Percentiles rank a stretch among this genome's conserved stretches.
phyloP scores from a whole-genome alignment of 2,113 vertebrate species.

The Alethe diademata region DNA sequence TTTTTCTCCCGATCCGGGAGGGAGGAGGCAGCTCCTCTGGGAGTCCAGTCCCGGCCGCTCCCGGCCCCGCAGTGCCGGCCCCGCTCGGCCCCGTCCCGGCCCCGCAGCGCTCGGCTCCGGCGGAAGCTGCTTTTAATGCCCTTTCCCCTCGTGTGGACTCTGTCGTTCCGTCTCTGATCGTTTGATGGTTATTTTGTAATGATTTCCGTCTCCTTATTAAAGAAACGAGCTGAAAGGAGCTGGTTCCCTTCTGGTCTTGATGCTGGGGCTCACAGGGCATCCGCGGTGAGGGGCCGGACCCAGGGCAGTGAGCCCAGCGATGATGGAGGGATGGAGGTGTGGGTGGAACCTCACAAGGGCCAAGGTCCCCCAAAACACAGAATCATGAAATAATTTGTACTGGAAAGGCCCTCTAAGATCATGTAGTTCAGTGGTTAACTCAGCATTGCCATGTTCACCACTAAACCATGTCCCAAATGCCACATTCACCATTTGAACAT shows the following conservation, averaged over 20 bases:
- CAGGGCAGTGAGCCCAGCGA: background rate
- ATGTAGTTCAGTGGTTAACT: background rate
- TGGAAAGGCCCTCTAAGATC: background rate
- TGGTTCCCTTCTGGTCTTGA: background rate
- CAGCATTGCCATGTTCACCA: background rate
- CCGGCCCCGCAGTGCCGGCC: background rate
- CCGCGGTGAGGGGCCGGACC: fast-evolving
- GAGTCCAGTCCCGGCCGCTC: background rate
- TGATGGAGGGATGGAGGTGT: background rate
- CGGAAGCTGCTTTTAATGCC: slow-evolving; percentile 62
- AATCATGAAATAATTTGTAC: background rate
- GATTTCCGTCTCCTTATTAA: slow-evolving; percentile 79
- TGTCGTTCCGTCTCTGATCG: slow-evolving; percentile 67
- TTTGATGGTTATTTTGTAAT: slow-evolving; percentile 79
- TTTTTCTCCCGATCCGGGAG: background rate
- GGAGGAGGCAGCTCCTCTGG: background rate
- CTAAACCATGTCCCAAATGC: background rate
- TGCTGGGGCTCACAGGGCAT: background rate
- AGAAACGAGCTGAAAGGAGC: slow-evolving; percentile 76
- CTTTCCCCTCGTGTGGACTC: slow-evolving; percentile 62
- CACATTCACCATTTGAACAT: background rate
- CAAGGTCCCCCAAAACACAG: background rate
- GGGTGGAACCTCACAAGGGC: background rate
- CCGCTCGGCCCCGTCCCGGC: background rate
- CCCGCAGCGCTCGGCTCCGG: slow-evolving; percentile 6